Percentiles rank a stretch among this genome's conserved stretches.
These are phyloP conservation scores for Idaea dimidiata DNA, from an alignment of 2,888 invertebrate species.

Conservation along the genomic window DNA sequence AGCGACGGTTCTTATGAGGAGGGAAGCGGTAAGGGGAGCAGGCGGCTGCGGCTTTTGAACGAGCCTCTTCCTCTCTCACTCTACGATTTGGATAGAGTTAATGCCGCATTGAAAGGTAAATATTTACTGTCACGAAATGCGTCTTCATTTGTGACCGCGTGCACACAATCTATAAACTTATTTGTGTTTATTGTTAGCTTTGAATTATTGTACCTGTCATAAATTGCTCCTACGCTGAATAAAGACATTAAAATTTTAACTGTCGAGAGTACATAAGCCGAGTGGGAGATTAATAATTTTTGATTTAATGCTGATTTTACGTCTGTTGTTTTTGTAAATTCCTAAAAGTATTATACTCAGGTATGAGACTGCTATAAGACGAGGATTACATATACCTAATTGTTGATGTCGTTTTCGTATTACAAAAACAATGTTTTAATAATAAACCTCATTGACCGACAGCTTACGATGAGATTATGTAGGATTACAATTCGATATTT, in stretches of 20 bases:
- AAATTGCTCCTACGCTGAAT: constrained; percentile 24
- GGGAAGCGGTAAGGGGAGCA: constrained; percentile 48
- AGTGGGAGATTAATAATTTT: constrained; percentile 22
- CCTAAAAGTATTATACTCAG: constrained; percentile 41
- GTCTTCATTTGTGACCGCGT: constrained; percentile 50
- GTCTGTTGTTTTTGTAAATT: constrained; percentile 26
- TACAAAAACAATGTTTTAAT: constrained; percentile 32
- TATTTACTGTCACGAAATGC: constrained; percentile 63
- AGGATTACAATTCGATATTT: constrained; percentile 23
- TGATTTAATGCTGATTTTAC: constrained; percentile 26
- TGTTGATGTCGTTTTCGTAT: constrained; percentile 35
- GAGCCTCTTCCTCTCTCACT: constrained; percentile 75
- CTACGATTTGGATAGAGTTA: constrained; percentile 77
- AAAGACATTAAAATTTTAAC: constrained; percentile 21
- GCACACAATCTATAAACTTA: constrained; percentile 53
- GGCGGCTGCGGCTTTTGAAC: constrained; percentile 68
- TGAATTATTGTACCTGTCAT: constrained; percentile 16
- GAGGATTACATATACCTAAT: no score
- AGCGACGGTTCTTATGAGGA: constrained; percentile 69
- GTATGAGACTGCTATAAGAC: constrained; percentile 33
- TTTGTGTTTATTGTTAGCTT: constrained; percentile 45
- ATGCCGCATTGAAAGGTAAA: constrained; percentile 78
- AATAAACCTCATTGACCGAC: constrained; percentile 31
- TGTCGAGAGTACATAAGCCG: constrained; percentile 19
- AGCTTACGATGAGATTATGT: constrained; percentile 25